A percentile compares a stretch with the other conserved stretches of the same genome.
These are phyloP conservation scores for Chloropsis hardwickii DNA, from an alignment of 2,113 vertebrate genomes.

Conservation along the genomic window DNA sequence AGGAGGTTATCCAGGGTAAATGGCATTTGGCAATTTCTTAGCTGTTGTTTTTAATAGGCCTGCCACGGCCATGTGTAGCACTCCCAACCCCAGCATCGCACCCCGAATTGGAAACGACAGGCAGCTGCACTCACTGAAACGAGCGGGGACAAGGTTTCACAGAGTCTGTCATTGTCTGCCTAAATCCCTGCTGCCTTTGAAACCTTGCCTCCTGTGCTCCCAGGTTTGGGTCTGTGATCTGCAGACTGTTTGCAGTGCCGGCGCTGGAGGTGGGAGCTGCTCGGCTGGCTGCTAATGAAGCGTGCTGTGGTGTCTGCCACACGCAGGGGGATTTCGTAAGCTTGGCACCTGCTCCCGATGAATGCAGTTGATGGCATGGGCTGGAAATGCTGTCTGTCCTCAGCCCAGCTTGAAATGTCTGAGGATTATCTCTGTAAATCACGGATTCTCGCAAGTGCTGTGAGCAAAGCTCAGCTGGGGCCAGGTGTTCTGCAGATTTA, in stretches of 20 bases:
- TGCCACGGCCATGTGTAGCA: background rate
- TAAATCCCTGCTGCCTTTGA: conserved; percentile 57
- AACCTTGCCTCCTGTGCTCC: background rate
- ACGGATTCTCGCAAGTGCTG: background rate
- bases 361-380: conserved; percentile 66
- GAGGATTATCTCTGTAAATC: conserved; percentile 52
- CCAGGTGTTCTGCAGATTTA: conserved; percentile 48
- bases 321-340: conserved; percentile 43
- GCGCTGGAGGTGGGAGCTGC: conserved; percentile 44
- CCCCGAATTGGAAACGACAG: conserved; percentile 9
- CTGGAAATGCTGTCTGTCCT: conserved; percentile 37
- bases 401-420: conserved; percentile 44
- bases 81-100: background rate
- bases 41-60: conserved; percentile 22
- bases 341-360: conserved; percentile 51
- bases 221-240: conserved; percentile 27
- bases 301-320: conserved; percentile 37
- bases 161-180: conserved; percentile 13
- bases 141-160: background rate
- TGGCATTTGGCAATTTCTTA: conserved; percentile 27
- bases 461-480: background rate
- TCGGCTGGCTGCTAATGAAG: conserved; percentile 48
- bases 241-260: conserved; percentile 45
- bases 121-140: conserved; percentile 28
- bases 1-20: conserved; percentile 35